Conservation (phyloP, 2,797 vertebrate genomes). For the Crax fasciolata region DNA sequence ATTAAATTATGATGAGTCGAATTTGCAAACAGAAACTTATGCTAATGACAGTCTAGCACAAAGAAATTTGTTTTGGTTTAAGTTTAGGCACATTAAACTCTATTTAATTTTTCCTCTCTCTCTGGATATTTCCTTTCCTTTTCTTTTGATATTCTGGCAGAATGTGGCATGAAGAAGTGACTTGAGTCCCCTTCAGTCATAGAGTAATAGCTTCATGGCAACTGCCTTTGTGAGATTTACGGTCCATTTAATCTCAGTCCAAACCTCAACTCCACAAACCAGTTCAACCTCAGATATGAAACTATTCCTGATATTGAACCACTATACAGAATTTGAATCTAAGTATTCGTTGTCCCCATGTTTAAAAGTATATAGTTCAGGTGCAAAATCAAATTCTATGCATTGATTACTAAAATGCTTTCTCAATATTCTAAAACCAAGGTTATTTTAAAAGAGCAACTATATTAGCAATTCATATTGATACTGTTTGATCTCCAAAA, state of each 20-base stretch:
- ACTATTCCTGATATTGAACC: background rate
- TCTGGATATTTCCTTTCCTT: background rate
- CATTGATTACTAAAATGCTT: constrained; percentile 25
- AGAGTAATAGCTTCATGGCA: background rate
- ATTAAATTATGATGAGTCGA: background rate
- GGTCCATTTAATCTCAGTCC: background rate
- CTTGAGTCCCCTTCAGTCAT: background rate
- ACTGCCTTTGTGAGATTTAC: background rate
- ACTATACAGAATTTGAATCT: background rate
- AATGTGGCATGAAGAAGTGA: background rate
- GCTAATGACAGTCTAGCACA: background rate
- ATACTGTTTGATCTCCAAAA: constrained; percentile 56
- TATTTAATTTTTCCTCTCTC: background rate
- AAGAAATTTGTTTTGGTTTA: background rate
- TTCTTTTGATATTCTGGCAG: background rate
- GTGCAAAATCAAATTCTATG: background rate
- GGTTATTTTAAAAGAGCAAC: constrained; percentile 25
- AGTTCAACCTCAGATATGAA: background rate
- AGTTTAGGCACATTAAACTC: background rate
- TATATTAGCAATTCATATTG: constrained; percentile 59
- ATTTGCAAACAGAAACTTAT: background rate
- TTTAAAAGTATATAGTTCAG: background rate
- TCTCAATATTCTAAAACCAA: constrained; percentile 35
- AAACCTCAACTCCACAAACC: background rate
- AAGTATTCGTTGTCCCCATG: background rate